These are phyloP conservation scores for Muscicapa comitata DNA, from an alignment of 2,797 vertebrate genomes.

Conservation along the genomic window DNA sequence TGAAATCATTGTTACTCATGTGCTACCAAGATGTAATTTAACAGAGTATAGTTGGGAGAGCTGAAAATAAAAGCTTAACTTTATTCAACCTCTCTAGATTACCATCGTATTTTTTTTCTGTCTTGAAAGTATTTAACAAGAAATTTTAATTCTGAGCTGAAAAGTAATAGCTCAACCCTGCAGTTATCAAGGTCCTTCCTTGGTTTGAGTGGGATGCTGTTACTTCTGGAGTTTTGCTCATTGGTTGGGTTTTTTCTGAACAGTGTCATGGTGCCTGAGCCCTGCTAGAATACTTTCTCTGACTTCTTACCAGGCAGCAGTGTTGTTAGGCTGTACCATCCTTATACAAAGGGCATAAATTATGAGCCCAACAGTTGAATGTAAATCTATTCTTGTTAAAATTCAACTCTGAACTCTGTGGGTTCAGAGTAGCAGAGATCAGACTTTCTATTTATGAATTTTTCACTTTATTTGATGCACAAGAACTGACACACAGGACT, in stretches of 20 bases:
- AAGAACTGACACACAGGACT: rapidly evolving
- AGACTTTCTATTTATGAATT: background rate
- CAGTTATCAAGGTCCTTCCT: background rate
- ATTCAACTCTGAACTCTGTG: background rate
- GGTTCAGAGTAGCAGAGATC: background rate
- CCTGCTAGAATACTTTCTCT: background rate
- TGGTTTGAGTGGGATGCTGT: background rate
- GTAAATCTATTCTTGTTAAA: background rate
- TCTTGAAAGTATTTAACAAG: background rate
- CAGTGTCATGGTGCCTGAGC: background rate
- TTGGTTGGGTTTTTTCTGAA: rapidly evolving
- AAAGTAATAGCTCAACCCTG: background rate
- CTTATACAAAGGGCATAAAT: background rate
- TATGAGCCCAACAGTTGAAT: background rate
- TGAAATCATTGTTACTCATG: background rate
- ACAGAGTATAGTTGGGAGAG: background rate
- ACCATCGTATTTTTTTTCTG: background rate
- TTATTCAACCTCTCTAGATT: background rate
- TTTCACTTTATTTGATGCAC: background rate
- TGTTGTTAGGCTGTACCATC: background rate
- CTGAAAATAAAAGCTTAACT: background rate
- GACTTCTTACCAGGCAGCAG: background rate
- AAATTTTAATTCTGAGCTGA: background rate
- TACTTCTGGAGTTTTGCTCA: background rate
- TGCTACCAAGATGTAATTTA: background rate